These are phyloP conservation scores for Bovichtus diacanthus DNA, from an alignment of 2,797 vertebrate genomes.

Conservation along the genomic window DNA sequence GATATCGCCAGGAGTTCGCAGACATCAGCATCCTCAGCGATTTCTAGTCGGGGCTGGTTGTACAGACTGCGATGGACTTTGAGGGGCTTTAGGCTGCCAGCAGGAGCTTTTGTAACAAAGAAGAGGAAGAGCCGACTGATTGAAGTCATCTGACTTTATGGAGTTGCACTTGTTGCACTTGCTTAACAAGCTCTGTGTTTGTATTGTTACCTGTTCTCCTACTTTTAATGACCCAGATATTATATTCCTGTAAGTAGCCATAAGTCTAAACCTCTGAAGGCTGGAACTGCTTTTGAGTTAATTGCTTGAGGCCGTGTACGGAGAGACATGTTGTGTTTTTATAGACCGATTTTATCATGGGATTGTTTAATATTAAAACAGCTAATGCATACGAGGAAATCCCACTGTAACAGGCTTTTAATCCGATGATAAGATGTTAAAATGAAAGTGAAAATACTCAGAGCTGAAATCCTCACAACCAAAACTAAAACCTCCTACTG, in stretches of 20 bases:
- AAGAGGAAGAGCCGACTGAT: conserved; percentile 55
- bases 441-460: conserved; percentile 29
- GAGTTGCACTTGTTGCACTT: conserved; percentile 55
- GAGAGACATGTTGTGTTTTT: conserved; percentile 17
- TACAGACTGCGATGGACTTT: conserved; percentile 51
- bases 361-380: conserved; percentile 18
- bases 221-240: conserved; percentile 34
- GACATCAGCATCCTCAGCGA: conserved; percentile 99
- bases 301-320: conserved; percentile 25
- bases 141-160: conserved; percentile 57
- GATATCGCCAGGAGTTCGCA: conserved; percentile 95
- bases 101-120: conserved; percentile 58
- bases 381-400: conserved; percentile 20
- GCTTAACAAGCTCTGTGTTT: conserved; percentile 64
- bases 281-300: conserved; percentile 38
- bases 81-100: conserved; percentile 39
- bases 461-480: conserved; percentile 35
- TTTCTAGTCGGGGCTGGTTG: conserved; percentile 85
- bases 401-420: conserved; percentile 12
- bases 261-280: conserved; percentile 29
- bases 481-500: conserved; percentile 46
- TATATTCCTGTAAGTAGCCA: conserved; percentile 34
- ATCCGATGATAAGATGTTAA: conserved; percentile 6
- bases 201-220: conserved; percentile 61
- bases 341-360: conserved; percentile 25